Percentiles rank a stretch among this genome's conserved stretches.
Evolutionary conservation across 2,888 invertebrate species (phyloP).

Genomic region (Drosophila paracracens): DNA sequence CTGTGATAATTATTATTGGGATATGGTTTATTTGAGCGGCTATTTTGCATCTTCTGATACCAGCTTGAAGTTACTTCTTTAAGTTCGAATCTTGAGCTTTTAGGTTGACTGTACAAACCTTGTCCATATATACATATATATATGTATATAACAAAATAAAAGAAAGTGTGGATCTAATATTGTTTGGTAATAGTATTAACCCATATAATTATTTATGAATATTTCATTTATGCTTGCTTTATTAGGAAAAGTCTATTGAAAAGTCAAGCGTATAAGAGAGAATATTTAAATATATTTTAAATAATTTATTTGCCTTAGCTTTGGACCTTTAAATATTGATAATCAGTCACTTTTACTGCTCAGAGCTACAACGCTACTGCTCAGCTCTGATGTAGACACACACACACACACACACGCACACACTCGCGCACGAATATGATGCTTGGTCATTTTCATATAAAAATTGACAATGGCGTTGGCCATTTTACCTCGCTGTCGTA

Average conservation of each 20-base stretch:
- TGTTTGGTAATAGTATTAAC: neutral
- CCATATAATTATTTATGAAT: neutral
- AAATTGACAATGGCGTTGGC: slow-evolving; percentile 60
- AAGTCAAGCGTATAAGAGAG: neutral
- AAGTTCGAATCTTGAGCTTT: too few relatives aligned
- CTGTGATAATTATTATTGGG: too few relatives aligned
- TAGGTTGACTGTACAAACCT: too few relatives aligned
- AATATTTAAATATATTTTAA: neutral
- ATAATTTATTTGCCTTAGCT: neutral
- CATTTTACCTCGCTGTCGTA: slow-evolving; percentile 28
- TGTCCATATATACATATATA: too few relatives aligned
- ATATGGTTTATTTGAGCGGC: too few relatives aligned
- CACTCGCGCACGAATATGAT: slow-evolving; percentile 17
- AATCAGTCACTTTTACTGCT: neutral
- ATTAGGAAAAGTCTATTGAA: neutral
- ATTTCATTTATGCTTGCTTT: neutral
- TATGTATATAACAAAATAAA: too few relatives aligned
- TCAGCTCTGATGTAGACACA: neutral
- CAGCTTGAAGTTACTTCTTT: too few relatives aligned
- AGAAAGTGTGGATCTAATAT: neutral
- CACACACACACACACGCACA: slow-evolving; percentile 8
- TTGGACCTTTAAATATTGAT: neutral
- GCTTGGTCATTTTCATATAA: slow-evolving; percentile 69
- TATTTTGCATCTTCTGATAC: too few relatives aligned
- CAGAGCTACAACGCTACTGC: neutral